Percentiles rank a stretch among this genome's conserved stretches.
These are phyloP conservation scores for Biston stratarius DNA, from an alignment of 2,888 invertebrate species.

Conservation along the genomic window DNA sequence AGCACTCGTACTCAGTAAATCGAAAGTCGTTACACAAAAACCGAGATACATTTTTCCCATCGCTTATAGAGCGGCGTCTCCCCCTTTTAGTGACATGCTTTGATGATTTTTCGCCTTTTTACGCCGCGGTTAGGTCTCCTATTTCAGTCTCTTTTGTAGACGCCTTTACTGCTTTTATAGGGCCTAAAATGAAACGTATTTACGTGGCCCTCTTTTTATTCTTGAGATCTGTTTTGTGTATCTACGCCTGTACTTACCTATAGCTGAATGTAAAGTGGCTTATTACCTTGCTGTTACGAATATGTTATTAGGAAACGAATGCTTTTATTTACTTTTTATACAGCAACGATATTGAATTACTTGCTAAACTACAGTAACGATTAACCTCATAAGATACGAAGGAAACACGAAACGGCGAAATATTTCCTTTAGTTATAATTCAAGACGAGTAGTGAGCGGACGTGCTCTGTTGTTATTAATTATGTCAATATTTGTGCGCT, in stretches of 20 bases:
- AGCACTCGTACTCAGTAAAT: constrained; percentile 78
- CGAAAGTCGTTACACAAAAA: constrained; percentile 82
- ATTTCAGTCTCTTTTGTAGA: constrained; percentile 37
- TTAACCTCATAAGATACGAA: constrained; percentile 40
- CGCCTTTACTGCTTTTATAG: constrained; percentile 28
- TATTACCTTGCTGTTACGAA: constrained; percentile 12
- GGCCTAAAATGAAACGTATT: constrained; percentile 33
- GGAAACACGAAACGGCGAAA: constrained; percentile 40
- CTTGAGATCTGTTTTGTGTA: constrained; percentile 15
- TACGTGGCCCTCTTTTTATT: constrained; percentile 28
- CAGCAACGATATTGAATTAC: constrained; percentile 28
- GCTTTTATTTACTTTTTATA: constrained; percentile 22
- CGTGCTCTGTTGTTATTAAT: constrained; percentile 76
- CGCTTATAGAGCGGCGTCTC: constrained; percentile 66
- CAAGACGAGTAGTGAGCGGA: constrained; percentile 63
- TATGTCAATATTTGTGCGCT: constrained; percentile 77
- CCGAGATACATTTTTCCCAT: constrained; percentile 75
- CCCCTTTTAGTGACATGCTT: constrained; percentile 65
- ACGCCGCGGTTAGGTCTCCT: constrained; percentile 50
- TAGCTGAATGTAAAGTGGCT: constrained; percentile 18
- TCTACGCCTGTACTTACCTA: constrained; percentile 4
- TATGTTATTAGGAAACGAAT: constrained; percentile 20
- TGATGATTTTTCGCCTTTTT: constrained; percentile 69
- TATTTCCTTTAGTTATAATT: constrained; percentile 64
- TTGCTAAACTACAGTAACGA: constrained; percentile 33